Percentiles rank a stretch among this genome's conserved stretches.
Conservation (phyloP, 2,113 vertebrate species). For the Phycodurus eques region DNA sequence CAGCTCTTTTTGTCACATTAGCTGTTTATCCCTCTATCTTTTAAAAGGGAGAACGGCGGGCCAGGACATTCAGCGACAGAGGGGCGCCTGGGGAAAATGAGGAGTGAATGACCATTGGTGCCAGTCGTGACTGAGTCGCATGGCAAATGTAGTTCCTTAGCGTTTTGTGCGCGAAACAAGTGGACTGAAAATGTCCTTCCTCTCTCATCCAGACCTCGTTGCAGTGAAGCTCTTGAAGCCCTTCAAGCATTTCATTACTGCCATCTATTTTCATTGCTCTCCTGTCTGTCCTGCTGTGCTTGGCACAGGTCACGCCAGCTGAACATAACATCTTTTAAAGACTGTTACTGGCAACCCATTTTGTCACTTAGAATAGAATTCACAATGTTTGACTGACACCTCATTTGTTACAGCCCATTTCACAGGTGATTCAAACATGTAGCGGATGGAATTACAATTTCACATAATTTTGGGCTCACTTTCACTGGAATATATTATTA, state of each 20-base stretch:
- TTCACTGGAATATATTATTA: conserved; percentile 36
- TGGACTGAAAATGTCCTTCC: conserved; percentile 35
- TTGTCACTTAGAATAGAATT: conserved; percentile 10
- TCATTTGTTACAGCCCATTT: conserved; percentile 22
- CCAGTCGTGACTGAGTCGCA: conserved; percentile 22
- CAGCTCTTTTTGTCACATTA: conserved; percentile 24
- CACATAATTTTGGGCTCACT: conserved; percentile 25
- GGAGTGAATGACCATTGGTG: conserved; percentile 24
- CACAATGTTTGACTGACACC: conserved; percentile 16
- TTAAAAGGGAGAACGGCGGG: conserved; percentile 24
- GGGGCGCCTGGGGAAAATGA: conserved; percentile 45
- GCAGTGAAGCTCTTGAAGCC: conserved; percentile 25
- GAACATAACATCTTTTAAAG: not conserved
- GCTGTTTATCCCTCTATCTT: conserved; percentile 24
- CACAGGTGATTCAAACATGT: conserved; percentile 20
- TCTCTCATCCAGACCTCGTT: conserved; percentile 29
- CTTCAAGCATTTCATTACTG: conserved; percentile 27
- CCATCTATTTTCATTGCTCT: not conserved
- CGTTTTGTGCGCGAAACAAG: conserved; percentile 26
- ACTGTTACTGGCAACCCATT: conserved; percentile 3
- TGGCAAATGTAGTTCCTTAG: conserved; percentile 26
- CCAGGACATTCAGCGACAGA: conserved; percentile 51
- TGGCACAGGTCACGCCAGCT: not conserved
- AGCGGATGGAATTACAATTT: conserved; percentile 26
- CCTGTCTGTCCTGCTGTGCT: not conserved